A percentile compares a stretch with the other conserved stretches of the same genome.
Evolutionary conservation across 2,113 vertebrate genomes (phyloP).

Genomic region (Atrichornis clamosus): DNA sequence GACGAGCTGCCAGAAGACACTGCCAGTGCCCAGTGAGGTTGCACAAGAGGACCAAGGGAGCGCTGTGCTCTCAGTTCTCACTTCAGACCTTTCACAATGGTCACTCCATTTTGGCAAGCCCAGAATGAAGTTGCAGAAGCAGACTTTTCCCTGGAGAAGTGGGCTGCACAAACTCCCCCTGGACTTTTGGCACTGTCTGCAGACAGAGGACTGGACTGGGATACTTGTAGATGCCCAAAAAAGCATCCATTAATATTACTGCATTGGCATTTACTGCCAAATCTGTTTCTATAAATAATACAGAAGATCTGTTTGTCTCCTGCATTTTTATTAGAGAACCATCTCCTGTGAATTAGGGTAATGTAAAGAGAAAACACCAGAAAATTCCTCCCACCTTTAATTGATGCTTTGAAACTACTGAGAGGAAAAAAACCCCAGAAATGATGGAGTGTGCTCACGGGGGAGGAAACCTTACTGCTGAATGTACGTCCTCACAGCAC

Average conservation of each 20-base stretch:
- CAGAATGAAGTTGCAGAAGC: not conserved
- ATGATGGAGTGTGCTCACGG: not conserved
- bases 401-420: not conserved
- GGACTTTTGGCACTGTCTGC: not conserved
- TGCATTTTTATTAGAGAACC: not conserved
- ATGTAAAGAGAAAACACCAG: conserved; percentile 2
- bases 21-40: not conserved
- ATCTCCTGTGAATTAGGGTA: not conserved
- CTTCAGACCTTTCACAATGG: not conserved
- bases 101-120: not conserved
- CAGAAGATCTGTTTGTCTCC: not conserved
- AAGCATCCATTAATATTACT: not conserved
- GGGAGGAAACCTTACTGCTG: not conserved
- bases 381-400: not conserved
- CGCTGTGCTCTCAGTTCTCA: not conserved
- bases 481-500: not conserved
- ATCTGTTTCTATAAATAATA: conserved; percentile 15
- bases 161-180: not conserved
- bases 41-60: not conserved
- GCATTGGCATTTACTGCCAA: not conserved
- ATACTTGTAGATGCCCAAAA: not conserved
- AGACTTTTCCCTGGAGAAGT: not conserved
- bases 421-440: not conserved
- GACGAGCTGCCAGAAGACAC: not conserved
- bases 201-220: not conserved